These are phyloP conservation scores for Amblyopsis rosae DNA, from an alignment of 2,113 vertebrate genomes.

Conservation along the genomic window DNA sequence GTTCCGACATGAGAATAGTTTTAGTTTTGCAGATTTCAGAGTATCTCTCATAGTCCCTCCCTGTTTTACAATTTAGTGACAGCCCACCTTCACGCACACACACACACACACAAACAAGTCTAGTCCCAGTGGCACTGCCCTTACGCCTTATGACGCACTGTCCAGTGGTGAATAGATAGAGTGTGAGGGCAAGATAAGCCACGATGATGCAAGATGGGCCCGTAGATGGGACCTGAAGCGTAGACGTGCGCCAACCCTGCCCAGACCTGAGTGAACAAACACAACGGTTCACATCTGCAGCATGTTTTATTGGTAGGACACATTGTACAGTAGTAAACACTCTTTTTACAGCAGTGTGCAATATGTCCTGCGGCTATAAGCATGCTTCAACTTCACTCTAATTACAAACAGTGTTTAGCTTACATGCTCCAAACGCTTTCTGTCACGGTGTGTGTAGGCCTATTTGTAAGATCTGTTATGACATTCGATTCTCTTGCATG, in stretches of 20 bases:
- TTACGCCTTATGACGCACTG: not conserved
- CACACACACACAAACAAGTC: not conserved
- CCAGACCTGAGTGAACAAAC: not conserved
- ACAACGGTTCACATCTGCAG: not conserved
- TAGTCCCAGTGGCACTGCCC: not conserved
- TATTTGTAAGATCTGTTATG: conserved; percentile 32
- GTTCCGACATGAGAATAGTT: too few species aligned
- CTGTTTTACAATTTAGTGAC: conserved; percentile 1
- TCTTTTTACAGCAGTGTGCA: too few species aligned
- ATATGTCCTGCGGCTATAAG: too few species aligned
- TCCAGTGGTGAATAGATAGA: conserved; percentile 3
- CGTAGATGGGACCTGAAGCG: conserved; percentile 6
- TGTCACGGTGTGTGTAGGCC: conserved; percentile 16
- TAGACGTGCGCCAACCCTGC: not conserved
- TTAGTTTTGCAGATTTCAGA: too few species aligned
- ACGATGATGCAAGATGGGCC: not conserved
- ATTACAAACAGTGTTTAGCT: not conserved
- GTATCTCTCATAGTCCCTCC: not conserved
- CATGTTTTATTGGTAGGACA: not conserved
- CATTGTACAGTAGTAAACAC: too few species aligned
- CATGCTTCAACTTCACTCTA: not conserved
- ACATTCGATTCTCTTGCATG: conserved; percentile 52
- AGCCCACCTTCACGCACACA: not conserved
- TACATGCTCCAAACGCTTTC: not conserved
- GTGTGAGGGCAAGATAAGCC: conserved; percentile 16